Base-by-base conservation (phyloP, 2,113 vertebrate species). In the Corvus hawaiiensis region DNA sequence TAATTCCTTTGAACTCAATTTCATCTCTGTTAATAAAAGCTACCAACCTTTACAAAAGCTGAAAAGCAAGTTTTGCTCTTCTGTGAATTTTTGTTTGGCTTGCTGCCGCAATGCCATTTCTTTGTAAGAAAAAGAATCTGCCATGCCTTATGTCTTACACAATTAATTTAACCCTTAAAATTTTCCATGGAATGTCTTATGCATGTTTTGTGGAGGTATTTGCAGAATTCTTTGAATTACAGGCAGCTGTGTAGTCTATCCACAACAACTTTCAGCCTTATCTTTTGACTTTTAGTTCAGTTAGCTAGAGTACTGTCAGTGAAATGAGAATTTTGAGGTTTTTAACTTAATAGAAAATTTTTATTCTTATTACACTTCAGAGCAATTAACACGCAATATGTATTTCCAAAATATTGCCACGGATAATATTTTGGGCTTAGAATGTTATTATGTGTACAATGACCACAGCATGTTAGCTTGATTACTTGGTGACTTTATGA, bases 131-230 rank as follows among this genome's bases (percentile, higher is more conserved):
- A 63, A 71, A 44, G 8, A 51, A 32, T 41, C 43, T 72, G 13
- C 18, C 12, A 3, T 81, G 35, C 13, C 14, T 64, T 49, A 10
- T 22, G 10, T 54, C 41, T 73, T 77, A 43, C 2, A 30, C 19
- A 37, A 54, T 82, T 55, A 43, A 17, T 46, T 55, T 39, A 67
- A 83, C 26, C 2, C 17, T 17, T 59, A 28, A 77, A 41, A 33
- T 37, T 80, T 89, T 63, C 49, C 10, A 3, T 21, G 33, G 28
- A 6, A 32, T 55, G 11, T 41, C 10, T 12, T 18, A 24, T 1
- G 3, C 3, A 1, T 11, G 17, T 39, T 91, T 80, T 0, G 0
- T 76, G 22, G 48, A 54, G 21, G 3, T 44, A 30, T 35, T 67
- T 52, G 19, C 20, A 80, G 55, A 83, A 58, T 35, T 62, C 41